Evolutionary conservation across 2,113 vertebrate genomes (phyloP).

Genomic region (Cephalopholis sonnerati): DNA sequence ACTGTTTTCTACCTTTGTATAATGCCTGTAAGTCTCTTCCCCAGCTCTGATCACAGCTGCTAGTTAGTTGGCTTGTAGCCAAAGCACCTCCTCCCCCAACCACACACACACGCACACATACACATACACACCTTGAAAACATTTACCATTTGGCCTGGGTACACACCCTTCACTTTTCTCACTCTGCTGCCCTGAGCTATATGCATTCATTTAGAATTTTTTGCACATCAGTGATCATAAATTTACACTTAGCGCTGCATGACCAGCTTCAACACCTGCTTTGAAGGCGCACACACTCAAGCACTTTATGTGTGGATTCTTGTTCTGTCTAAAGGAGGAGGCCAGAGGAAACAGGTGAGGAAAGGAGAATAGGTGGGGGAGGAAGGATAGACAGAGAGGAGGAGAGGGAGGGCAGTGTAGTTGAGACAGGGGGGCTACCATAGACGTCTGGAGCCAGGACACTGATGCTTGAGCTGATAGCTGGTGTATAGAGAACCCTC

Average conservation of each 20-base stretch:
- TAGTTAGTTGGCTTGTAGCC: constrained; percentile 64
- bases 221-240: constrained; percentile 25
- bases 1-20: constrained; percentile 37
- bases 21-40: constrained; percentile 57
- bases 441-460: constrained; percentile 81
- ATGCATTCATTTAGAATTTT: constrained; percentile 35
- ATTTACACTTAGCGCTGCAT: constrained; percentile 42
- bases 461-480: constrained; percentile 78
- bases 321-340: constrained; percentile 20
- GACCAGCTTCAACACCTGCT: constrained; percentile 56
- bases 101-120: constrained; percentile 14
- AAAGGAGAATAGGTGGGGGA: constrained; percentile 42
- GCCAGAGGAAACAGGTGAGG: constrained; percentile 62
- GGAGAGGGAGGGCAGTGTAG: constrained; percentile 31
- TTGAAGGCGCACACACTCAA: constrained; percentile 10
- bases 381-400: constrained; percentile 14
- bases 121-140: constrained; percentile 44
- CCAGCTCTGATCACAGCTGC: constrained; percentile 49
- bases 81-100: constrained; percentile 48
- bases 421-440: constrained; percentile 46
- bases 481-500: constrained; percentile 65
- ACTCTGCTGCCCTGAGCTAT: constrained; percentile 26
- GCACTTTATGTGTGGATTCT: constrained; percentile 17
- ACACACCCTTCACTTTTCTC: constrained; percentile 44
- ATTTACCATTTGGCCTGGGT: constrained; percentile 39